Conservation (phyloP, 1,140 invertebrate species). For the Scaptomyza montana region DNA sequence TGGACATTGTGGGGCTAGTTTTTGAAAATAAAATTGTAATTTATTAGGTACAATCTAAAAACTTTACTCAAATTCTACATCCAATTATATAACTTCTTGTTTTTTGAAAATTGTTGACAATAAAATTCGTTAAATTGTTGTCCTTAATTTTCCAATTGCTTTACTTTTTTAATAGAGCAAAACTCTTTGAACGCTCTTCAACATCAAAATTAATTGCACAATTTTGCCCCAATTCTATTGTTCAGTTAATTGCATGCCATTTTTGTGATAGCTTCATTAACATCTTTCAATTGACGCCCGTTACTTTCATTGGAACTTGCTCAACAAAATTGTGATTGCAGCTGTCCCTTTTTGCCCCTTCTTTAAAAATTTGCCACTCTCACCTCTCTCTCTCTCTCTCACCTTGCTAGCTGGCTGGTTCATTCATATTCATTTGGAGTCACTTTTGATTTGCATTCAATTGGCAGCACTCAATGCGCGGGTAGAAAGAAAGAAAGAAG, state of each 20-base stretch:
- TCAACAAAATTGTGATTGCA: conserved; percentile 46
- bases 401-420: conserved; percentile 14
- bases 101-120: background rate
- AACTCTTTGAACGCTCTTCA: background rate
- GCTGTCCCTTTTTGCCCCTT: background rate
- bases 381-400: background rate
- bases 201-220: conserved; percentile 7
- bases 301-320: conserved; percentile 47
- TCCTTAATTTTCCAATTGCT: background rate
- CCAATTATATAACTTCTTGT: too few relatives aligned
- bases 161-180: background rate
- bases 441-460: conserved; percentile 71
- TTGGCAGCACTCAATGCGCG: conserved; percentile 56
- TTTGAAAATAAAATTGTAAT: background rate
- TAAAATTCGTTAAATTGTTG: background rate
- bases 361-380: too few relatives aligned
- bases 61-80: too few relatives aligned
- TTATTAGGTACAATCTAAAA: too few relatives aligned
- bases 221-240: background rate
- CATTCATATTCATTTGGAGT: conserved; percentile 53
- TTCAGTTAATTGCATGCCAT: conserved; percentile 45
- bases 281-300: conserved; percentile 39
- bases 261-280: conserved; percentile 52
- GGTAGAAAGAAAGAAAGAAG: background rate
- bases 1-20: background rate